These are phyloP conservation scores for Neosilurus mollespiculum DNA, from an alignment of 2,797 vertebrate genomes.

Conservation along the genomic window DNA sequence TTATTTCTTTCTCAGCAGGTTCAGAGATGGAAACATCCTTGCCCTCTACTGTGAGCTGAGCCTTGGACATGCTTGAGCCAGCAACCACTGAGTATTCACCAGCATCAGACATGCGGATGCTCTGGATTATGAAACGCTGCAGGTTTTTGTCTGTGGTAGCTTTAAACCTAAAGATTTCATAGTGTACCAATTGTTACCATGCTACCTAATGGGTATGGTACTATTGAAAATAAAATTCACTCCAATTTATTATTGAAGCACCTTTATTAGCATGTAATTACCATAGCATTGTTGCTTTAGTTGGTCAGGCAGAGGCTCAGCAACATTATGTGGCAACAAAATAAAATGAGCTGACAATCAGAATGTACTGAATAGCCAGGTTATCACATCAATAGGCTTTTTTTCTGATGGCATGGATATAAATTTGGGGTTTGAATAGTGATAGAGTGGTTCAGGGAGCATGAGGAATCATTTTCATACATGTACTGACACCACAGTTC, in stretches of 20 bases:
- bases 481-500: too few species aligned
- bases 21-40: conserved; percentile 82
- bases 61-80: conserved; percentile 88
- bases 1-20: conserved; percentile 68
- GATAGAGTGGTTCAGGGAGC: too few species aligned
- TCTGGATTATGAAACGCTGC: conserved; percentile 91
- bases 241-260: neutral
- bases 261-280: too few species aligned
- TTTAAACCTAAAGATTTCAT: conserved; percentile 48
- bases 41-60: conserved; percentile 88
- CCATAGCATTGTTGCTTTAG: too few species aligned
- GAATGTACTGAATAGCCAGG: too few species aligned
- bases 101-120: conserved; percentile 86
- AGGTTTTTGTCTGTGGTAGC: conserved; percentile 85
- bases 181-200: neutral
- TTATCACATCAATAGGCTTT: too few species aligned
- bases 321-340: too few species aligned
- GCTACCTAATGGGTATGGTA: neutral
- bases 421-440: too few species aligned
- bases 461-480: too few species aligned
- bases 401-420: too few species aligned
- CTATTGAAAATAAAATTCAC: neutral
- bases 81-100: conserved; percentile 93
- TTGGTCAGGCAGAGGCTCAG: too few species aligned
- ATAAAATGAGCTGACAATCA: too few species aligned